Evolutionary conservation across 2,113 vertebrate genomes (phyloP), one percentile per base, ranked within the genome.

Genomic region (Dasyornis broadbenti): DNA sequence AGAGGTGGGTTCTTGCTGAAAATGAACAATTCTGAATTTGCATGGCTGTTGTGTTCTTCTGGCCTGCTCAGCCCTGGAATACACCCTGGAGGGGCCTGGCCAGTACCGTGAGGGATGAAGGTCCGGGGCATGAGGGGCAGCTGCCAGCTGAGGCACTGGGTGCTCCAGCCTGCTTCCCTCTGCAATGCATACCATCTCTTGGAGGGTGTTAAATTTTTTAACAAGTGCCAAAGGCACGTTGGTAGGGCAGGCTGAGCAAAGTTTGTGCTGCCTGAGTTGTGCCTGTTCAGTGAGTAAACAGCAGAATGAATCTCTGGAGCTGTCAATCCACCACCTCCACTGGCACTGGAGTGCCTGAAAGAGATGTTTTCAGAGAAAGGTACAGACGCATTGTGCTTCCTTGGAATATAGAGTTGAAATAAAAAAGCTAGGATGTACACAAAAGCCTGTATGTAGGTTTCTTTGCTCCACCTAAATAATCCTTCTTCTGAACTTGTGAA

Each of bases 321-420:
- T 88, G 93, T 73, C 94, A 93, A 47, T 91, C 71, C 63, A 15
- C 30, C 0, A 0, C 78, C 53, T 91, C 82, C 45, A 45, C 68
- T 45, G 45, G 81, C 50, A 17, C 65, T n/a, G 13, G 47, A 50
- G 42, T 23, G 50, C 64, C 71, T 84, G 12, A 39, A 69, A 65
- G 70, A 86, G 87, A 73, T 42, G 80, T 72, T 85, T 90, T 59
- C 56, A 59, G 71, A 64, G 85, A 92, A 83, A 93, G 64, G 50
- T 80, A 54, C 2, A 10, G 82, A 70, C 73, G 52, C n/a, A 5
- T 52, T 82, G 44, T 35, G 45, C 42, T 85, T 88, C 44, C 33
- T 66, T 33, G 42, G 75, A 85, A 66, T 23, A 42, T 9, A 63
- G 39, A 70, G 47, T 10, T 66, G 22, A 3, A 49, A 49, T 8